Base-by-base conservation (phyloP, 2,888 invertebrate genomes). In the Hypena proboscidalis region DNA sequence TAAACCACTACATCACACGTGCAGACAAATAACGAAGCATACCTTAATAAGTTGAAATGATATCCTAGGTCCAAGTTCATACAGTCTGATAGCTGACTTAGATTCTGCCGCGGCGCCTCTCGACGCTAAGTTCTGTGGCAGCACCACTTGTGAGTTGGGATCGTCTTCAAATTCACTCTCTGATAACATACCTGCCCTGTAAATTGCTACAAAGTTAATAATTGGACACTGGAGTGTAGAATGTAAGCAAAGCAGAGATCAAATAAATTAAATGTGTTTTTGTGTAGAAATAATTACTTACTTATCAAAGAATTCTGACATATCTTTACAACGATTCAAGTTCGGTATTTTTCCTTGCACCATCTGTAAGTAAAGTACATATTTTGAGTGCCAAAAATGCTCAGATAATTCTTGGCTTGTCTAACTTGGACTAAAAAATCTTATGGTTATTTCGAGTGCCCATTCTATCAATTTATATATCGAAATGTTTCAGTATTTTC, bases 151-250 rank as follows among this genome's bases (percentile, higher is more conserved):
- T 49, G 94, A 94, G 40, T 92, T 92, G 1, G 95, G 95, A 73
- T 97, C 97, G 68, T 98, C 98, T 83, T 99, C 98, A 7, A 93
- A 95, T 87, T 99, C 98, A 72, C 97, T 97, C 82, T 97, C 97
- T 0, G 97, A 97, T 32, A 95, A 74, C 33, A 94, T 83, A 22
- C 94, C 95, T 20, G 93, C 91, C 65, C 95, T 95, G 68, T 0
- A 41, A 41, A 40, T n/a, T n/a, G n/a, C n/a, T n/a, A n/a, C n/a
- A n/a, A n/a, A n/a, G n/a, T n/a, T n/a, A n/a, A n/a, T n/a, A n/a
- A n/a, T n/a, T n/a, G n/a, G n/a, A n/a, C n/a, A n/a, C n/a, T n/a
- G n/a, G n/a, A n/a, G n/a, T n/a, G n/a, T n/a, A n/a, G n/a, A n/a
- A n/a, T n/a, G n/a, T n/a, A n/a, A n/a, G n/a, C n/a, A n/a, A n/a